These are phyloP conservation scores for Semotilus atromaculatus DNA, from an alignment of 2,797 vertebrate genomes.

Conservation along the genomic window DNA sequence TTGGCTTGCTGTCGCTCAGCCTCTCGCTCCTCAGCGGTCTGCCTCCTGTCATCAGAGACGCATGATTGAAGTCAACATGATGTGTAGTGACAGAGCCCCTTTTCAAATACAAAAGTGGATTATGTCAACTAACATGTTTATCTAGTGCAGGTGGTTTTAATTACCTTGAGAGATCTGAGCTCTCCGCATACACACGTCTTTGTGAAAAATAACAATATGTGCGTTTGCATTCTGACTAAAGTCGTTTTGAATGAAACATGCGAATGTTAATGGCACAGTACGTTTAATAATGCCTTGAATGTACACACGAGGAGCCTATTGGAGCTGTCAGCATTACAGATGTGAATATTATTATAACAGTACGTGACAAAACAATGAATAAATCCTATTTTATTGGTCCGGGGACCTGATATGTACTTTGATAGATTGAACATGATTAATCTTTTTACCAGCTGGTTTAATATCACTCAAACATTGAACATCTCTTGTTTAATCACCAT, in stretches of 20 bases:
- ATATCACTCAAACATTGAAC: background rate
- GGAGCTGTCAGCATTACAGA: conserved; percentile 7
- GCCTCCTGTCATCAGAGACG: conserved; percentile 82
- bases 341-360: conserved; percentile 4
- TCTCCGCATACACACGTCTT: conserved; percentile 9
- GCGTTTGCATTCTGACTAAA: conserved; percentile 8
- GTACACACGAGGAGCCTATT: background rate
- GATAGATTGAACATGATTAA: background rate
- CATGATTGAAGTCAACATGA: conserved; percentile 24
- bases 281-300: conserved; percentile 35
- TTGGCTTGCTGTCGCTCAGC: conserved; percentile 95
- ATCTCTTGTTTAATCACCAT: background rate
- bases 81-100: background rate
- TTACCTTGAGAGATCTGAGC: conserved; percentile 38
- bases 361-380: conserved; percentile 8
- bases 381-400: background rate
- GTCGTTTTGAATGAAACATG: conserved; percentile 32
- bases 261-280: conserved; percentile 31
- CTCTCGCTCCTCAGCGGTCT: conserved; percentile 96
- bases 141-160: conserved; percentile 41
- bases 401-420: background rate
- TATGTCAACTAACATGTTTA: conserved; percentile 46
- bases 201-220: conserved; percentile 31
- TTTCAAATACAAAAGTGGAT: conserved; percentile 37
- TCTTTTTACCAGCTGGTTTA: background rate